Evolutionary conservation across 2,888 invertebrate genomes (phyloP).

Genomic region (Ariolimax columbianus): DNA sequence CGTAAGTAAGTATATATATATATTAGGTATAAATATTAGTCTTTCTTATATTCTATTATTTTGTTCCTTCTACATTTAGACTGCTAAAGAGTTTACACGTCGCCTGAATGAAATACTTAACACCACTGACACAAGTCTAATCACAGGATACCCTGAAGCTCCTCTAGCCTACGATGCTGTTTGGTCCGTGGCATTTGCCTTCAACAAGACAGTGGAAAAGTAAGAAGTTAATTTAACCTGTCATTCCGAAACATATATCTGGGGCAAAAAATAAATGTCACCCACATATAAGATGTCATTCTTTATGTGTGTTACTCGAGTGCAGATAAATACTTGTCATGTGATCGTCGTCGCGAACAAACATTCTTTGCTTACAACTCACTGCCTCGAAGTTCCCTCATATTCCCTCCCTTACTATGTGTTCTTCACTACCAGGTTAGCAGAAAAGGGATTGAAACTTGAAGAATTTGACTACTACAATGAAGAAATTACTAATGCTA

Average conservation of each 20-base stretch:
- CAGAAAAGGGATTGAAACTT: constrained; percentile 88
- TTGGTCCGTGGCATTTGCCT: constrained; percentile 98
- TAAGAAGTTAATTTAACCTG: constrained; percentile 49
- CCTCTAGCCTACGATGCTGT: constrained; percentile 99
- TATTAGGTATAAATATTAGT: too few species aligned
- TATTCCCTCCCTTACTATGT: too few species aligned
- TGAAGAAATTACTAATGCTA: constrained; percentile 94
- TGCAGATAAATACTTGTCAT: too few species aligned
- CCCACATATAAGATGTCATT: too few species aligned
- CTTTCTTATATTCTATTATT: too few species aligned
- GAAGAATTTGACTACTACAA: constrained; percentile 98
- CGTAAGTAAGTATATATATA: too few species aligned
- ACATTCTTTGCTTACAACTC: too few species aligned
- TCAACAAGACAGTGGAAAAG: constrained; percentile 89
- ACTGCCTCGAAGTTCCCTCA: too few species aligned
- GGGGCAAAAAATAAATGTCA: too few species aligned
- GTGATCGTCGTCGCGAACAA: too few species aligned
- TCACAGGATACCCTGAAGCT: constrained; percentile 91
- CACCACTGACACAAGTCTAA: constrained; percentile 88
- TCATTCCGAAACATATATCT: not conserved
- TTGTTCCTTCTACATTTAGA: constrained; percentile 79
- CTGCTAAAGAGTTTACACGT: constrained; percentile 92
- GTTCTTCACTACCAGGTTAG: constrained; percentile 82
- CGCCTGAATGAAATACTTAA: constrained; percentile 90
- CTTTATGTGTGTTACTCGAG: too few species aligned